phyloP scores from a whole-genome alignment of 2,797 vertebrate species.

The Microcaecilia unicolor region DNA sequence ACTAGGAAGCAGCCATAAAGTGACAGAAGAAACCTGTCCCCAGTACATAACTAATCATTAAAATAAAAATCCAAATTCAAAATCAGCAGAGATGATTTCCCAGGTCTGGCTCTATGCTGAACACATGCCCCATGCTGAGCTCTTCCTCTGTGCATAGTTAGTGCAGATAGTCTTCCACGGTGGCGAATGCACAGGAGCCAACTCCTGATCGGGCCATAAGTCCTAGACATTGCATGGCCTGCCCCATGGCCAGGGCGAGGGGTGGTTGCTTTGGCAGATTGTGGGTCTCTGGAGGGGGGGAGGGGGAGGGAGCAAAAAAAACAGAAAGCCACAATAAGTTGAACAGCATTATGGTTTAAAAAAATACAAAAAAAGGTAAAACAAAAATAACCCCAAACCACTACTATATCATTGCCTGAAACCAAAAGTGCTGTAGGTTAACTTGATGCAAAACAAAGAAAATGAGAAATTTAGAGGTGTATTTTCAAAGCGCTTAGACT shows the following conservation, averaged over 20 bases:
- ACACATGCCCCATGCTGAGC: too few species aligned
- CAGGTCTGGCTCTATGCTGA: too few species aligned
- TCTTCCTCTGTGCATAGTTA: constrained; percentile 68
- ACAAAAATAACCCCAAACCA: too few species aligned
- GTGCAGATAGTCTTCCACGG: constrained; percentile 96
- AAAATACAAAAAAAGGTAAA: too few species aligned
- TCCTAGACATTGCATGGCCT: constrained; percentile 91
- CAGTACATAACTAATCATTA: constrained; percentile 63
- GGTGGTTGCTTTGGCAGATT: constrained; percentile 98
- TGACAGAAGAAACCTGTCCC: constrained; percentile 67
- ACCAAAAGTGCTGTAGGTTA: too few species aligned
- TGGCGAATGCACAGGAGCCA: constrained; percentile 92
- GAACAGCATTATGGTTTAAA: neutral
- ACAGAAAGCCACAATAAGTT: constrained; percentile 7
- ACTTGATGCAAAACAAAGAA: too few species aligned
- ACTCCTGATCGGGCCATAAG: constrained; percentile 94
- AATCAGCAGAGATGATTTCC: constrained; percentile 62
- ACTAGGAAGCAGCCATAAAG: constrained; percentile 81
- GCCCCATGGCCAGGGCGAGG: constrained; percentile 88
- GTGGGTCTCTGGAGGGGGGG: constrained; percentile 78
- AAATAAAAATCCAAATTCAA: constrained; percentile 51
- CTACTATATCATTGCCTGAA: too few species aligned
- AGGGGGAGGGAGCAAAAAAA: constrained; percentile 1
- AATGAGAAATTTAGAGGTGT: too few species aligned
- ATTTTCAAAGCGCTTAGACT: too few species aligned